phyloP scores from a whole-genome alignment of 92 coral and sea anemone species.

The Parazoanthus atlanticus region DNA sequence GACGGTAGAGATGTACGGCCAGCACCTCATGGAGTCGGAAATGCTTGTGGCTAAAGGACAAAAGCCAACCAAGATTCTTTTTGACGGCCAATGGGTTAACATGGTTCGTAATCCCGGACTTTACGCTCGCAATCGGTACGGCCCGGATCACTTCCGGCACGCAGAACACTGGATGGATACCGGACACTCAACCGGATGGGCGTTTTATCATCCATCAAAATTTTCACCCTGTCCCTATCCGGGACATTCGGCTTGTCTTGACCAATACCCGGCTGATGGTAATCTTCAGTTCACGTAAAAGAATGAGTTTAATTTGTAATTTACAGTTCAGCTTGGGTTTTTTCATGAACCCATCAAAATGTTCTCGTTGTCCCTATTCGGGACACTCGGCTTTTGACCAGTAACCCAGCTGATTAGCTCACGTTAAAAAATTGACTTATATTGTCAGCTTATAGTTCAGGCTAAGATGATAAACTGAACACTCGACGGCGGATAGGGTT shows the following conservation, averaged over 20 bases:
- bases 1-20: conserved; percentile 93
- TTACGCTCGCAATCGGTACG: conserved; percentile 96
- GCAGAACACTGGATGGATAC: conserved; percentile 97
- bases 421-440: not conserved
- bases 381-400: conserved; percentile 93
- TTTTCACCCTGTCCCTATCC: conserved; percentile 73
- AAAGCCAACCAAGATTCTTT: conserved; percentile 86
- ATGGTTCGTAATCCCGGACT: conserved; percentile 99
- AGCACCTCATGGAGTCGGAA: conserved; percentile 97
- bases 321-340: not conserved
- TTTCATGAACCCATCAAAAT: conserved; percentile 56
- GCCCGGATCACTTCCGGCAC: conserved; percentile 80
- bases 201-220: conserved; percentile 77
- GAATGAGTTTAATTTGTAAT: too few species aligned
- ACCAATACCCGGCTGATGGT: conserved; percentile 91
- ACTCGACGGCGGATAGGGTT: too few species aligned
- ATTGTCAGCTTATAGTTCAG: too few species aligned
- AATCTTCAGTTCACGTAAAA: conserved; percentile 75
- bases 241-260: conserved; percentile 93
- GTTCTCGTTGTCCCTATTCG: conserved; percentile 64
- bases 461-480: too few species aligned
- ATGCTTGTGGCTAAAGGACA: conserved; percentile 85
- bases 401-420: conserved; percentile 86
- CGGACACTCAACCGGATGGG: conserved; percentile 88
- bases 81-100: conserved; percentile 93